Conservation (phyloP, 1,140 invertebrate genomes). For the Bombus impatiens region DNA sequence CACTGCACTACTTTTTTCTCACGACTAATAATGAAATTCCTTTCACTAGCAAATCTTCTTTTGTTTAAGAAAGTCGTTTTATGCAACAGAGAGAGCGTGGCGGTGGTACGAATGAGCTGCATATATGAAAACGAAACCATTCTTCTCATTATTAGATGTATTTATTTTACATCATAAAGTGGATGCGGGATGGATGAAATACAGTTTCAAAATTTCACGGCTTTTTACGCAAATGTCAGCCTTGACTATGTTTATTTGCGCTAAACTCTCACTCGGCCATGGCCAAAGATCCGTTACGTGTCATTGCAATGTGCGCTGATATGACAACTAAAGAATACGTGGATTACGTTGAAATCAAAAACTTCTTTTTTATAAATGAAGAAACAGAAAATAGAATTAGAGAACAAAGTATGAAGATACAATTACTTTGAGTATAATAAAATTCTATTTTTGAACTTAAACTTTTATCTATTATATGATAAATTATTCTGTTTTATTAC, state of each 20-base stretch:
- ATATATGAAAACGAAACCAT: background rate
- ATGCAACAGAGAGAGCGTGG: constrained; percentile 29
- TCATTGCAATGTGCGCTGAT: constrained; percentile 14
- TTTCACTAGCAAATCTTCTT: constrained; percentile 43
- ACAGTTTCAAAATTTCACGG: background rate
- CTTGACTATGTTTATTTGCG: constrained; percentile 69
- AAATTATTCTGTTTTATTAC: background rate
- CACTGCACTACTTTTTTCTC: constrained; percentile 42
- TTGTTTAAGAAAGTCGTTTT: constrained; percentile 49
- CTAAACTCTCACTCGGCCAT: constrained; percentile 67
- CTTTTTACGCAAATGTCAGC: constrained; percentile 50
- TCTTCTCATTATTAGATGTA: background rate
- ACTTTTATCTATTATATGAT: background rate
- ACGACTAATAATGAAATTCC: constrained; percentile 42
- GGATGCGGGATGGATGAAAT: too few relatives aligned
- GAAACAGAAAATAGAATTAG: background rate
- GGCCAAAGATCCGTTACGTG: constrained; percentile 57
- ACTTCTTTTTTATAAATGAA: background rate
- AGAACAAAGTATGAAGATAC: background rate
- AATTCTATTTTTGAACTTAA: background rate
- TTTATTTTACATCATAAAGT: too few relatives aligned
- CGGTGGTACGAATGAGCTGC: background rate
- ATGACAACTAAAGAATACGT: background rate
- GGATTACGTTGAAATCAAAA: background rate
- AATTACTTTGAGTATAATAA: background rate